A percentile compares a stretch with the other conserved stretches of the same genome.
These are phyloP conservation scores for Brachylomia viminalis DNA, from an alignment of 2,888 invertebrate species.

Conservation along the genomic window DNA sequence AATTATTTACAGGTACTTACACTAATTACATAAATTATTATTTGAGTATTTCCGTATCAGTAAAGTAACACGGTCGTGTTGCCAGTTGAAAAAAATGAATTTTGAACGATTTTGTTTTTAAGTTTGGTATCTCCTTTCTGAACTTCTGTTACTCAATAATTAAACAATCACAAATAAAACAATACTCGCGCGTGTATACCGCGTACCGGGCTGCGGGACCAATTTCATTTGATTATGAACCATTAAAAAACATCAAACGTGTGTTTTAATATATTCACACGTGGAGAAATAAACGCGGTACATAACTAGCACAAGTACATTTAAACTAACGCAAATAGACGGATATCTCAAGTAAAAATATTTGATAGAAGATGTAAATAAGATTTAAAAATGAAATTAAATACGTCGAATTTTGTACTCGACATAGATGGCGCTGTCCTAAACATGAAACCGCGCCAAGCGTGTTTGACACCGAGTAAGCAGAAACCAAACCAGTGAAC, in stretches of 20 bases:
- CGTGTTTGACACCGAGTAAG: not conserved
- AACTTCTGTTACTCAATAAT: not conserved
- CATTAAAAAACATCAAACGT: not conserved
- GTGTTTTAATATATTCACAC: not conserved
- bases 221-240: not conserved
- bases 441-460: not conserved
- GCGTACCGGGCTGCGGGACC: not conserved
- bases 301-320: no score
- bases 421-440: conserved; percentile 16
- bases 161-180: not conserved
- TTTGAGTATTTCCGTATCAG: not conserved
- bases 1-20: not conserved
- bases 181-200: not conserved
- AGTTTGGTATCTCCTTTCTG: not conserved
- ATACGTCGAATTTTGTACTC: not conserved
- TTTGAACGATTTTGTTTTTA: not conserved
- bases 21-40: not conserved
- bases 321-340: no score
- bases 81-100: not conserved
- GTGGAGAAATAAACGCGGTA: not conserved
- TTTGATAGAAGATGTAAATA: not conserved
- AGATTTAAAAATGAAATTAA: no score
- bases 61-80: not conserved
- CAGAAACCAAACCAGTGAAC: no score
- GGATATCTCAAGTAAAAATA: not conserved